Base-by-base conservation (phyloP, 2,113 vertebrate species). In the Gallinago jamesoni region DNA sequence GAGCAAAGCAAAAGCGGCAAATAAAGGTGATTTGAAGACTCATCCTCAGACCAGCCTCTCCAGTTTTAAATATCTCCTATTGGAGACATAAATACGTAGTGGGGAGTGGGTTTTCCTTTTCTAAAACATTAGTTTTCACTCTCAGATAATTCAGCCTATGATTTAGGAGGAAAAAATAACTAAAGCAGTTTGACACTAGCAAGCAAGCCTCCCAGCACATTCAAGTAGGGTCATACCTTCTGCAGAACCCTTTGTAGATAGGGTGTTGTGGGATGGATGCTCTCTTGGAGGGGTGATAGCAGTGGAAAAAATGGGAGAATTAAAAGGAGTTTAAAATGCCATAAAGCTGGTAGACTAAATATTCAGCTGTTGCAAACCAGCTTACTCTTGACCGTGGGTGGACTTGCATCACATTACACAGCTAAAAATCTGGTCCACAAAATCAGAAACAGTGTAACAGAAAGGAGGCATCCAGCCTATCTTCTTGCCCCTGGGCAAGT, bases 231-330 rank as follows among this genome's bases (percentile, higher is more conserved):
- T 89, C 55, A 3, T 87, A 55, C 69, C 66, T 87, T 92, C 92
- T 66, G 66, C 57, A 87, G 43, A 81, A 53, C 62, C 60, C 48
- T 93, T 89, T 96, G 80, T 64, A 94, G 96, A 89, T 95, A 94
- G 94, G 77, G 45, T 64, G 37, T 6, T 73, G 84, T 82, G 77
- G 84, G 89, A 73, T 86, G 87, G 63, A 82, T 89, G 69, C 67
- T 76, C 41, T 83, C 64, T 79, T 91, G 86, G 89, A 66, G 91
- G 63, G 56, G 31, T 23, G 85, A 89, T 69, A 94, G 74, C 57
- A 85, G 80, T 41, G 56, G 37, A 17, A 84, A 90, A 39, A 81
- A 60, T 35, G 35, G 35, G 23, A 92, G 66, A 94, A 94, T 84
- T 93, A 62, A 92, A 94, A 90, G 31, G 80, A 73, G 53, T 92